Evolutionary conservation across 2,797 vertebrate genomes (phyloP), one percentile per base, ranked within the genome.

Genomic region (Sebastes taczanowskii): DNA sequence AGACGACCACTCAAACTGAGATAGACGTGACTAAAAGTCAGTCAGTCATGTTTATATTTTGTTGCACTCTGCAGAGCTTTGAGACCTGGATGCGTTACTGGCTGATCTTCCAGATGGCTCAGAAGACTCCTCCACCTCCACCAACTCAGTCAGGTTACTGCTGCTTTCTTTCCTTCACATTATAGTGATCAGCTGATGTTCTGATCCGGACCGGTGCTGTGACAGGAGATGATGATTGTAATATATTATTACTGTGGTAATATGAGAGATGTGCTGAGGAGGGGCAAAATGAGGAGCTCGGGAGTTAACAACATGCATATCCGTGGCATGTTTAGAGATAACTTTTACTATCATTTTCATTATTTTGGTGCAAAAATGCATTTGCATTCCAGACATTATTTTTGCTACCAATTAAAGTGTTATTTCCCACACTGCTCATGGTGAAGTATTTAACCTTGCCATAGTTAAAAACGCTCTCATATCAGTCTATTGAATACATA

Each of bases 71-170:
- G 64, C 90, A 98, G 98, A 53, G 83, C 49, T 96, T 99, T 2
- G 96, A 97, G 86, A 74, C 88, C 80, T 98, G 97, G 97, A 90
- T 98, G 96, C 93, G 95, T 73, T 93, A 96, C 46, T 98, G 97
- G 97, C 94, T 98, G 78, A 91, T 98, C 74, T 98, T 98, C 83
- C 94, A 97, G 71, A 94, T 96, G 95, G 96, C 97, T 88, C 97
- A 96, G 91, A 88, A 94, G 77, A 70, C 64, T n/a, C 89, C 95
- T 7, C n/a, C 77, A 2, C 7, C 2, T 2, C 92, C 93, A 9
- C 71, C 73, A 2, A 64, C 95, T 53, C 80, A 89, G 20, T 42
- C 87, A 91, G 86, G 90, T 93, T 38, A 76, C 74, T 80, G 7
- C 25, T 18, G 29, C 35, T 20, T 75, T 30, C 10, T 66, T 20